These are phyloP conservation scores for Apostichopus leukothele DNA, from an alignment of 53 echinoderm and acorn worm genomes.

Conservation along the genomic window DNA sequence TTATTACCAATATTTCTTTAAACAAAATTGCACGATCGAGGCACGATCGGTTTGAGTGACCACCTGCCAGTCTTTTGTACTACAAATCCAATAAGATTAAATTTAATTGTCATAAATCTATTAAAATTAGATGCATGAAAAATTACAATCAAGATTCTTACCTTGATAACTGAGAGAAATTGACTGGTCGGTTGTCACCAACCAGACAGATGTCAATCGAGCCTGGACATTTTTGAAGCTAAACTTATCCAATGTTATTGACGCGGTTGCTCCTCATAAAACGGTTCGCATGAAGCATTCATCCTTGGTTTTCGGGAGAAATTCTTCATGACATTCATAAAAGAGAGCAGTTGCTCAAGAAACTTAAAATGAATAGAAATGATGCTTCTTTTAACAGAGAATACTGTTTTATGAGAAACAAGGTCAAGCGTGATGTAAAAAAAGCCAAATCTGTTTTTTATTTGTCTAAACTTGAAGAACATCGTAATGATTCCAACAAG, in stretches of 20 bases:
- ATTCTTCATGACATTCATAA: neutral
- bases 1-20: neutral
- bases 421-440: too few species aligned
- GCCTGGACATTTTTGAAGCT: neutral
- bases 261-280: neutral
- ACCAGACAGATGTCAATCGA: neutral
- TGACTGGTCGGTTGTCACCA: slow-evolving; percentile 4
- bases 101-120: neutral
- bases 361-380: too few species aligned
- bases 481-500: too few species aligned
- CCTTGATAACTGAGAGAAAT: neutral
- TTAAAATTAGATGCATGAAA: neutral
- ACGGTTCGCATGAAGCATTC: neutral
- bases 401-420: too few species aligned
- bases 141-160: neutral
- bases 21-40: neutral
- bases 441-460: too few species aligned
- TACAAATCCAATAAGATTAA: neutral
- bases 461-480: too few species aligned
- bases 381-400: too few species aligned
- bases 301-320: neutral
- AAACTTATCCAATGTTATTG: neutral
- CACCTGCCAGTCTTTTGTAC: neutral
- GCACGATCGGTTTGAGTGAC: neutral
- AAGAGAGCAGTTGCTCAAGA: neutral